Percentiles rank a stretch among this genome's conserved stretches.
phyloP scores from a whole-genome alignment of 2,113 vertebrate genomes.

The Sinocyclocheilus maitianheensis region DNA sequence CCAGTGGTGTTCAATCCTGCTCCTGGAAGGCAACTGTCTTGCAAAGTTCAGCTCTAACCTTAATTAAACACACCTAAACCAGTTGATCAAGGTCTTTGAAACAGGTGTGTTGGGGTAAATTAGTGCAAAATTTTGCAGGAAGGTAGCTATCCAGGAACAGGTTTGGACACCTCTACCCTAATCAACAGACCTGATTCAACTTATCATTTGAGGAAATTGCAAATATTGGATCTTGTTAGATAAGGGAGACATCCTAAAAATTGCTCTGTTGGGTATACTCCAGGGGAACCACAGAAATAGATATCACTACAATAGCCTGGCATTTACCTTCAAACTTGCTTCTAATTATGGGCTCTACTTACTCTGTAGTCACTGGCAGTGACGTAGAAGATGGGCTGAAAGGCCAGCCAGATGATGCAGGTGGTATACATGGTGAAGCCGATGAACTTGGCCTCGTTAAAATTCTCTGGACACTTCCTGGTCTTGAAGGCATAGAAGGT shows the following conservation, averaged over 20 bases:
- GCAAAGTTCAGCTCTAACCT: no score
- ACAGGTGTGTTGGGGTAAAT: no score
- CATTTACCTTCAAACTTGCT: not conserved
- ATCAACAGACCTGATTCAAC: no score
- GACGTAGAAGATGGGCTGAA: slow-evolving; percentile 98
- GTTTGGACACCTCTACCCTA: no score
- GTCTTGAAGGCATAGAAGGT: slow-evolving; percentile 99
- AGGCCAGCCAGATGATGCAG: slow-evolving; percentile 99
- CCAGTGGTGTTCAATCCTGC: not conserved
- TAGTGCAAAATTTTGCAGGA: no score
- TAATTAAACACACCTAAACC: no score
- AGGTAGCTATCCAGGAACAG: no score
- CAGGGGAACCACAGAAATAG: not conserved
- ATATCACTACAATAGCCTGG: not conserved
- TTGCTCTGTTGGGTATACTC: no score
- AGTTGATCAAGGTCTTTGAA: no score
- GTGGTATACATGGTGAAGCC: slow-evolving; percentile 99
- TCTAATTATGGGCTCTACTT: slow-evolving; percentile 61
- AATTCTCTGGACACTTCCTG: slow-evolving; percentile 97
- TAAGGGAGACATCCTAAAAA: no score
- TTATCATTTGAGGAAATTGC: not conserved
- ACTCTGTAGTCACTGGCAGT: slow-evolving; percentile 98
- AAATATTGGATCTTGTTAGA: not conserved
- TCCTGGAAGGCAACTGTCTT: no score
- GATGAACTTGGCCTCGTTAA: slow-evolving; percentile 99